Evolutionary conservation across 2,888 invertebrate species (phyloP), one percentile per base, ranked within the genome.

Genomic region (Agrochola lota): DNA sequence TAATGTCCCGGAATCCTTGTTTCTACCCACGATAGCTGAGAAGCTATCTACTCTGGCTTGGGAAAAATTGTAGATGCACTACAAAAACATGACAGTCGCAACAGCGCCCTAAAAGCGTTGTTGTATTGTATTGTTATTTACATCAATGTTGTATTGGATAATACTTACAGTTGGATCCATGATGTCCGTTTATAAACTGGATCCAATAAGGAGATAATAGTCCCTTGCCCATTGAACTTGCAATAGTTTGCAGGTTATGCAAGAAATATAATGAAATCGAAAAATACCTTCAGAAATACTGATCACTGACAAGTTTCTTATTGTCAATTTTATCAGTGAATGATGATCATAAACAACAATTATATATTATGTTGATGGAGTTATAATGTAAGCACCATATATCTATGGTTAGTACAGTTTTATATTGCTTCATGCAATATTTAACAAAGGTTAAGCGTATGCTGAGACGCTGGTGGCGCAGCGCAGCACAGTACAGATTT

Each of bases 101-200:
- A 46, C 46, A 46, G 49, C 15, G 2, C 30, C 15, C 11, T 35
- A 30, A 7, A 67, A 26, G 20, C n/a, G 40, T 40, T 40, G 35
- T 35, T 35, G 35, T 35, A 5, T 40, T 40, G 30, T 30, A 30
- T 23, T 66, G 63, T 71, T n/a, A n/a, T n/a, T n/a, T n/a, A n/a
- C n/a, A n/a, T n/a, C n/a, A n/a, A n/a, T n/a, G 4, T 46, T 49
- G 20, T 49, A 23, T 35, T 40, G 6, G 20, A 20, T 46, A 20
- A 15, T 49, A 63, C 77, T 64, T 26, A 77, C 77, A 30, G 12
- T 35, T 59, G 35, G 35, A 59, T 59, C 49, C 66, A 76, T 77
- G 12, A 6, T 46, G 5, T 11, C 4, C 0, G 1, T 26, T 77
- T 66, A 46, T 35, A 17, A 17, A 23, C 20, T 9, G 8, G 20